phyloP scores from a whole-genome alignment of 2,888 invertebrate species.

The Pristionchus exspectatus region DNA sequence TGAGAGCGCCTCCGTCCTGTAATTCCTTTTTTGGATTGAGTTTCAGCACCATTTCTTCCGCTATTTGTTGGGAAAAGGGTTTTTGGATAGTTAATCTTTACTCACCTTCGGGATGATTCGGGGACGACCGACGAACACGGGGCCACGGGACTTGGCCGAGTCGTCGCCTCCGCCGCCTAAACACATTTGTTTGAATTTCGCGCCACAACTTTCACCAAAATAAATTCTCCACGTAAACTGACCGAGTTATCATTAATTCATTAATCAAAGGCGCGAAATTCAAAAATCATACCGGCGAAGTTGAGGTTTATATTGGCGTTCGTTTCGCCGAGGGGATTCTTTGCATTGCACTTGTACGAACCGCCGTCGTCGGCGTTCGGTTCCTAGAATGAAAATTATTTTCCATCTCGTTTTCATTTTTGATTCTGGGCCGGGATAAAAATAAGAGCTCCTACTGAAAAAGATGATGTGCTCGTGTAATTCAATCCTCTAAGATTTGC shows the following conservation, averaged over 20 bases:
- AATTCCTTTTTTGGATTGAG: neutral
- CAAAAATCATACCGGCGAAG: conserved; percentile 87
- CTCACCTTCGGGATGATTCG: conserved; percentile 93
- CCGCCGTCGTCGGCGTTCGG: conserved; percentile 97
- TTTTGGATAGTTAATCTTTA: conserved; percentile 78
- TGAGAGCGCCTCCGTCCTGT: conserved; percentile 86
- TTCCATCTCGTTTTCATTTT: conserved; percentile 42
- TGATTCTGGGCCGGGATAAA: too few relatives aligned
- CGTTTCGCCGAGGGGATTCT: conserved; percentile 98
- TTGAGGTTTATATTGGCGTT: conserved; percentile 99
- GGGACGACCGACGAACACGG: conserved; percentile 97
- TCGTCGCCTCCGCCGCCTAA: conserved; percentile 84
- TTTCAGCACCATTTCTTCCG: neutral
- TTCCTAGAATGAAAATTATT: conserved; percentile 82
- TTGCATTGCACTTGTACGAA: conserved; percentile 98
- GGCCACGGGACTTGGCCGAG: conserved; percentile 80
- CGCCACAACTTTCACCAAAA: neutral
- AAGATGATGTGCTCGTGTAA: too few relatives aligned
- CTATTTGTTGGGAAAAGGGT: neutral
- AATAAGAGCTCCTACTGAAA: too few relatives aligned
- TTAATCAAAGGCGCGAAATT: neutral
- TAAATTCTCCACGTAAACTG: neutral
- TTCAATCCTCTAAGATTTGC: too few relatives aligned
- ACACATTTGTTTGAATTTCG: conserved; percentile 24
- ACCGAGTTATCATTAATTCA: neutral